These are phyloP conservation scores for Erinaceus europaeus DNA, from an alignment of 2,113 vertebrate genomes.

Conservation along the genomic window DNA sequence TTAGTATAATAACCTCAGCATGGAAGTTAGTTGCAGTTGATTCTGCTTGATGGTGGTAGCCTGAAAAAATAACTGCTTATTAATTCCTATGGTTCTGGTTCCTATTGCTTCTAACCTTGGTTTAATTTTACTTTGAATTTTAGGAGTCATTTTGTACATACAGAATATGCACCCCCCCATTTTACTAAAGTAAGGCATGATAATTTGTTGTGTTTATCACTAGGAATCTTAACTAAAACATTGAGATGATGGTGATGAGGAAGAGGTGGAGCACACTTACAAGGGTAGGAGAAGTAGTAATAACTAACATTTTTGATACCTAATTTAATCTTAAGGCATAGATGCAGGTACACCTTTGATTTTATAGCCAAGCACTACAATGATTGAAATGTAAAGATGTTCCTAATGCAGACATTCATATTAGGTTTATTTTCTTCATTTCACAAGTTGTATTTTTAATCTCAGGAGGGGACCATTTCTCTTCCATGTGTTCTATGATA, in stretches of 20 bases:
- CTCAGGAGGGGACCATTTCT: not conserved
- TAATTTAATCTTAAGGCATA: not conserved
- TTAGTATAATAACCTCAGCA: not conserved
- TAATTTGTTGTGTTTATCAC: not conserved
- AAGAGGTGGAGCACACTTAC: not conserved
- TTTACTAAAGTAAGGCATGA: not conserved
- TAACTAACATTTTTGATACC: not conserved
- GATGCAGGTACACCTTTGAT: not conserved
- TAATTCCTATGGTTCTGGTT: not conserved
- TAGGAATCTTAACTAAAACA: not conserved
- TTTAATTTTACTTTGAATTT: conserved; percentile 20
- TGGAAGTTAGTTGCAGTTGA: not conserved
- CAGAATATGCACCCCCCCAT: not conserved
- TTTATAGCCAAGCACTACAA: not conserved
- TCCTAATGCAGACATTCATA: not conserved
- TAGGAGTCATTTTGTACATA: not conserved
- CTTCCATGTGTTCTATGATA: not conserved
- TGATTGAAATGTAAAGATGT: not conserved
- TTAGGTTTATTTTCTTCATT: not conserved
- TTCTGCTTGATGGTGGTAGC: not conserved
- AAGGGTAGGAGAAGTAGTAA: too few relatives aligned
- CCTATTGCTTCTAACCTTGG: not conserved
- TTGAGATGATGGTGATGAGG: not conserved
- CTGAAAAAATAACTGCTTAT: not conserved
- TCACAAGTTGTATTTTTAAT: conserved; percentile 35